Conservation (phyloP, 2,797 vertebrate genomes). For the Forpus xanthops region DNA sequence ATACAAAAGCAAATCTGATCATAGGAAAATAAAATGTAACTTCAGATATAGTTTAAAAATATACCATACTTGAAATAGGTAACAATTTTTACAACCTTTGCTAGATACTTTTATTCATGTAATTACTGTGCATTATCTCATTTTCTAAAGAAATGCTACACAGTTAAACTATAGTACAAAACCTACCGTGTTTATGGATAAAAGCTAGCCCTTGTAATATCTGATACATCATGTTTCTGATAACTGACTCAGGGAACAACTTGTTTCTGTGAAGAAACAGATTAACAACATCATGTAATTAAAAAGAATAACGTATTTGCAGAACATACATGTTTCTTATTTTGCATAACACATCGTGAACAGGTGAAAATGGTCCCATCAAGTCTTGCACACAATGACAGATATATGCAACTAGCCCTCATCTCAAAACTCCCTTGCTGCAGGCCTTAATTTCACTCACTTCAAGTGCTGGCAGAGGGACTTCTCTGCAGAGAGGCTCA, state of each 20-base stretch:
- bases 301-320: neutral
- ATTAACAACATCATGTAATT: conserved; percentile 48
- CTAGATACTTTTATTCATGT: neutral
- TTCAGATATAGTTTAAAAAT: neutral
- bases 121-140: neutral
- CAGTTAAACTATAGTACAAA: neutral
- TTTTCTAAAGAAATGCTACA: neutral
- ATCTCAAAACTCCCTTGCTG: neutral
- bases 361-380: neutral
- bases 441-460: neutral
- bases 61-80: neutral
- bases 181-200: conserved; percentile 99
- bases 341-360: neutral
- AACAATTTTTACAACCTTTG: neutral
- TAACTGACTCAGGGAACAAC: conserved; percentile 95
- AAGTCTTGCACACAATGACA: neutral
- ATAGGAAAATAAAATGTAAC: neutral
- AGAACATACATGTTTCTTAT: accelerated
- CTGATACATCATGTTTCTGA: conserved; percentile 99
- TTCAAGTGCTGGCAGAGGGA: neutral
- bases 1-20: neutral
- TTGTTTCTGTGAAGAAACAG: conserved; percentile 92
- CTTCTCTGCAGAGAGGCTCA: neutral
- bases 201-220: conserved; percentile 97
- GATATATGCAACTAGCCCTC: neutral